Base-by-base conservation (phyloP, 2,113 vertebrate species). In the Raja brachyura region DNA sequence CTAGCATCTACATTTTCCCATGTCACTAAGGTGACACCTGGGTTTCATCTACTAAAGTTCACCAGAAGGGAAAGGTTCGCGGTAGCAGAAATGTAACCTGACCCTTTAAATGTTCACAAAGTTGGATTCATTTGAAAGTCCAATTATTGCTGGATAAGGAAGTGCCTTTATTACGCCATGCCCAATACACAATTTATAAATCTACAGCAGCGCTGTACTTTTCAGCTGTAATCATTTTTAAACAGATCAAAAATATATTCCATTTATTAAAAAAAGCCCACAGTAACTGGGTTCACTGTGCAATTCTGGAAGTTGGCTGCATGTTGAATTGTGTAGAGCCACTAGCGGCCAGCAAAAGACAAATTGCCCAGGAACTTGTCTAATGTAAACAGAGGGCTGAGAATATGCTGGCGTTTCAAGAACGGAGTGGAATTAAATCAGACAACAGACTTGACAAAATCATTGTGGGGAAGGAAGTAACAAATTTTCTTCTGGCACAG, bases 401-500 rank as follows among this genome's bases (percentile, higher is more conserved):
- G 22, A 92, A 48, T 92, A 68, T 25, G 66, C 39, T 73, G 68
- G 39, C 7, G 66, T 92, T 92, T 73, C 33, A 73, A 54, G 33
- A 73, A 28, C 54, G 68, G 68, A 54, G 33, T 73, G 68, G 90
- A 54, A 92, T 92, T 68, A 54, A 92, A 28, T 92, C 66, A 39
- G 90, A 92, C 66, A 92, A 92, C 90, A 92, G 31, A 92, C 90
- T 70, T 92, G 33, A 92, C 90, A 92, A 73, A 92, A 73, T 48
- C 39, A 48, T 92, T 73, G 66, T 92, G 68, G 33, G 66, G 90
- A 92, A 92, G 90, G 90, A 92, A 92, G 39, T 92, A 92, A 92
- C 90, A 92, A 92, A 92, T 92, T 68, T 92, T 92, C 83, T 88
- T 92, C 68, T 92, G 90, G 90, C 90, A 54, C 33, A 13, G 20